Conservation (phyloP, 2,797 vertebrate species). For the Chaenodraco wilsoni region DNA sequence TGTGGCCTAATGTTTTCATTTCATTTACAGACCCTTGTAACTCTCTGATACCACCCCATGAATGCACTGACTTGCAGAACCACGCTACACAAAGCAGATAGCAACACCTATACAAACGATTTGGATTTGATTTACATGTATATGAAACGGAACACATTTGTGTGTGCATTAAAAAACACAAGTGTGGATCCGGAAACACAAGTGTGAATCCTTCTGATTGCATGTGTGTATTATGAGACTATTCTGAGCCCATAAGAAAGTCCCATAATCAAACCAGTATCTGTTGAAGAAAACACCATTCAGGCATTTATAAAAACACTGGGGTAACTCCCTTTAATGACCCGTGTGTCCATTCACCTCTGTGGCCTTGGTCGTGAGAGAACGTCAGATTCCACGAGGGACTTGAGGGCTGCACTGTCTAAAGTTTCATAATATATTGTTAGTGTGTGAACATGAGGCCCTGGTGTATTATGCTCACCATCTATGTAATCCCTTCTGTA, state of each 20-base stretch:
- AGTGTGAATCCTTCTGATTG: no score
- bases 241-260: not conserved
- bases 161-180: no score
- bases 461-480: constrained; percentile 48
- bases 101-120: no score
- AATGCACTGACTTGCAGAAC: no score
- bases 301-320: not conserved
- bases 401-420: constrained; percentile 50
- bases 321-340: constrained; percentile 36
- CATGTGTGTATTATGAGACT: not conserved
- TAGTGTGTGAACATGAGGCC: constrained; percentile 55
- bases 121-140: no score
- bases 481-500: constrained; percentile 69
- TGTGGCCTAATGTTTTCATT: no score
- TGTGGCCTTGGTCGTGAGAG: constrained; percentile 44
- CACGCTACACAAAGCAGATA: no score
- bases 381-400: constrained; percentile 42
- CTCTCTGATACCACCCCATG: no score
- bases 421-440: constrained; percentile 63
- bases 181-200: no score
- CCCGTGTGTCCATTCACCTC: constrained; percentile 20
- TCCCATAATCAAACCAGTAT: constrained; percentile 8
- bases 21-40: no score
- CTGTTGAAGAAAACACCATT: not conserved
- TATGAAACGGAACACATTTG: no score